A percentile compares a stretch with the other conserved stretches of the same genome.
Conservation (phyloP, 2,888 invertebrate genomes). For the Dyspetes luteomarginatus region DNA sequence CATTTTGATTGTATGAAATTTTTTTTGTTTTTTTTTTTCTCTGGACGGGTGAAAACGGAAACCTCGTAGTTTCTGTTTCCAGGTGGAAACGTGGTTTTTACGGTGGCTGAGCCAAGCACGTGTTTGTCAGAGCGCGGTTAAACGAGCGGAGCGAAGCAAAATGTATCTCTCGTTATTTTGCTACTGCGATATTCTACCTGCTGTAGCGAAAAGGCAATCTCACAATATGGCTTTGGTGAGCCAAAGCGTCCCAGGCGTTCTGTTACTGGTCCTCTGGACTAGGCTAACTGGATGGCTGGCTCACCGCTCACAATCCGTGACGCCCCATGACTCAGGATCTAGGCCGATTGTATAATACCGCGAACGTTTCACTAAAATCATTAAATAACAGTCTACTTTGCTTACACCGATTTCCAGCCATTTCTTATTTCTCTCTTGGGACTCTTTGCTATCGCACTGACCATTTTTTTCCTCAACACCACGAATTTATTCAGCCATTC, state of each 20-base stretch:
- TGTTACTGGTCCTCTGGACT: slow-evolving; percentile 47
- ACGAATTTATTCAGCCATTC: background rate
- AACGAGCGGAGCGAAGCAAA: slow-evolving; percentile 67
- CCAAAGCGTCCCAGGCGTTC: slow-evolving; percentile 60
- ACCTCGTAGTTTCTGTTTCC: background rate
- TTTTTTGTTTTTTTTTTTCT: no score
- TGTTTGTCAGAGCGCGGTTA: slow-evolving; percentile 66
- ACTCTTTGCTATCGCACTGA: slow-evolving; percentile 57
- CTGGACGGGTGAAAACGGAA: no score
- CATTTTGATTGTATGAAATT: no score
- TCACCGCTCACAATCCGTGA: slow-evolving; percentile 81
- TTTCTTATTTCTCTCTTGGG: slow-evolving; percentile 54
- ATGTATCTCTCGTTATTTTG: slow-evolving; percentile 66
- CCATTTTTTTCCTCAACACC: background rate
- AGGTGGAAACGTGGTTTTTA: slow-evolving; percentile 16
- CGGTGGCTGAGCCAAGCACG: slow-evolving; percentile 64
- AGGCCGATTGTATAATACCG: slow-evolving; percentile 83
- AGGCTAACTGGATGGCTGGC: slow-evolving; percentile 62
- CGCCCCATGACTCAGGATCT: slow-evolving; percentile 83
- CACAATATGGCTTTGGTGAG: slow-evolving; percentile 73
- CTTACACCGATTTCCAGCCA: slow-evolving; percentile 70
- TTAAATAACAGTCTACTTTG: slow-evolving; percentile 82
- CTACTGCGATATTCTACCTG: slow-evolving; percentile 19
- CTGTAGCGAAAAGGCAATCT: slow-evolving; percentile 72
- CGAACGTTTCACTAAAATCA: slow-evolving; percentile 83